A percentile compares a stretch with the other conserved stretches of the same genome.
These are phyloP conservation scores for Spodoptera frugiperda DNA, from an alignment of 1,140 invertebrate genomes.

Conservation along the genomic window DNA sequence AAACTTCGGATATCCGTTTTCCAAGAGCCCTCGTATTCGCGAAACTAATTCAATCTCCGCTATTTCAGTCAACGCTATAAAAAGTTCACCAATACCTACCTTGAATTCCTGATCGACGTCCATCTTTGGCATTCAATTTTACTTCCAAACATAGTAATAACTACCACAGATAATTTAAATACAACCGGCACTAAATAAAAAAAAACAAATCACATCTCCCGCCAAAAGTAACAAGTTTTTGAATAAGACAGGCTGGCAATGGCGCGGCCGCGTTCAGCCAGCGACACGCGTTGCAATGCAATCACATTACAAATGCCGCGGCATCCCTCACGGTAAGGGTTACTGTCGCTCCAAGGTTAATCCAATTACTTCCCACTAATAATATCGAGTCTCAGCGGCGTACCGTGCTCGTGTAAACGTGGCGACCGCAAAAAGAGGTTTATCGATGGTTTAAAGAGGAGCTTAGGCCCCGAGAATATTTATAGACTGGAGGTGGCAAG, in stretches of 20 bases:
- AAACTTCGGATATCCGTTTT: constrained; percentile 40
- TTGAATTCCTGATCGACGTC: constrained; percentile 67
- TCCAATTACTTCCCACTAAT: constrained; percentile 79
- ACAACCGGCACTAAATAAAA: constrained; percentile 13
- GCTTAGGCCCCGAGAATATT: constrained; percentile 29
- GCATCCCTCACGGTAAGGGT: constrained; percentile 75
- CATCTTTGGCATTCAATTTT: constrained; percentile 78
- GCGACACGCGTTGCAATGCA: constrained; percentile 66
- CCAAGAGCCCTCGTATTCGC: neutral
- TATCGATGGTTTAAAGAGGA: constrained; percentile 25
- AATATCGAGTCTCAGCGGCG: constrained; percentile 58
- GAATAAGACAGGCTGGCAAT: constrained; percentile 12
- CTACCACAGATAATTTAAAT: constrained; percentile 12
- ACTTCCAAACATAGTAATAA: constrained; percentile 74
- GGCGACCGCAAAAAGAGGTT: constrained; percentile 26
- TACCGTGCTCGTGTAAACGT: constrained; percentile 34
- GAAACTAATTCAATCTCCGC: neutral
- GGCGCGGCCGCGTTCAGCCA: constrained; percentile 15
- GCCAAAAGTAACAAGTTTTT: constrained; percentile 47
- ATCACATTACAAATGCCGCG: constrained; percentile 63
- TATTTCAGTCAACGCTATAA: neutral
- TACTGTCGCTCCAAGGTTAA: constrained; percentile 80
- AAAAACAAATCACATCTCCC: constrained; percentile 43
- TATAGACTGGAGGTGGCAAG: constrained; percentile 30
- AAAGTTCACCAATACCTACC: constrained; percentile 49